Percentiles rank a stretch among this genome's conserved stretches.
Evolutionary conservation across 2,888 invertebrate species (phyloP).

Genomic region (Trypoxylon attenuatum): DNA sequence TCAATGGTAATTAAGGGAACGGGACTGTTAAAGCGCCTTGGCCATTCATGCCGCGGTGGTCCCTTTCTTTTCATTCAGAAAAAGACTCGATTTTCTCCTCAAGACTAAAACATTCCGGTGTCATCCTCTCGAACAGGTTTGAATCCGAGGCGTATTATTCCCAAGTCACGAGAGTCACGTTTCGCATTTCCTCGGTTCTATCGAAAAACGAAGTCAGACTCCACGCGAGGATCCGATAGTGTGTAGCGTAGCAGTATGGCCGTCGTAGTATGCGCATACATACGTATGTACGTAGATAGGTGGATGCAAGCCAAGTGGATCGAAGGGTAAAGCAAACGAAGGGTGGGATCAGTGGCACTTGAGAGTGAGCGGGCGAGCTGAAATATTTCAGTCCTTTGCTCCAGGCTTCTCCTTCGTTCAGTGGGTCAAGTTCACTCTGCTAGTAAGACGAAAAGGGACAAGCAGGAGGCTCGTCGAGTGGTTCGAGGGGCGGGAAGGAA

Average conservation of each 20-base stretch:
- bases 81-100: neutral
- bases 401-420: slow-evolving; percentile 36
- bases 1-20: neutral
- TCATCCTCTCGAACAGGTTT: neutral
- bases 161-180: neutral
- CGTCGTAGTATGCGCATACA: neutral
- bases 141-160: neutral
- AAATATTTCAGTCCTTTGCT: slow-evolving; percentile 63
- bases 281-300: neutral
- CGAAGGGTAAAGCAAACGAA: slow-evolving; percentile 26
- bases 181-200: neutral
- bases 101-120: neutral
- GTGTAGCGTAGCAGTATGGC: too few species aligned
- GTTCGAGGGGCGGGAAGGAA: slow-evolving; percentile 13
- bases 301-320: neutral
- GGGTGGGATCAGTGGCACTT: slow-evolving; percentile 60
- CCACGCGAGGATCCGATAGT: neutral
- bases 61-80: neutral
- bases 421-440: slow-evolving; percentile 68
- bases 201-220: too few species aligned
- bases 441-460: slow-evolving; percentile 25
- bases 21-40: neutral
- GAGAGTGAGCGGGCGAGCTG: slow-evolving; percentile 54
- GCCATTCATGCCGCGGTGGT: neutral
- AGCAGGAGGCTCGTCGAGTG: slow-evolving; percentile 12